Evolutionary conservation across 2,113 vertebrate genomes (phyloP).

Genomic region (Leucopsar rothschildi): DNA sequence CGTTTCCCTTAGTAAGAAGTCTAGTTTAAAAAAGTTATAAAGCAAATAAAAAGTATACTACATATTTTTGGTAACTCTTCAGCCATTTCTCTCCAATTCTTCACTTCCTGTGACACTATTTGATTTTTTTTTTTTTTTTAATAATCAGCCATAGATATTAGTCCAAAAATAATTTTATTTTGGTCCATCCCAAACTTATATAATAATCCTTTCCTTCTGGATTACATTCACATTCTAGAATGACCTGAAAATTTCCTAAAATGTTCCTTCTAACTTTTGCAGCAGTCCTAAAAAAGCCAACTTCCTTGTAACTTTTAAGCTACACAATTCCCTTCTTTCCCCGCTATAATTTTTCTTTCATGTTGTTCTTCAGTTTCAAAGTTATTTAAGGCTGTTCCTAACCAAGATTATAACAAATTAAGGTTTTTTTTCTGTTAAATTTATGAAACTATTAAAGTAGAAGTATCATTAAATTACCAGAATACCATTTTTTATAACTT

Average conservation of each 20-base stretch:
- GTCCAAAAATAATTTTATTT: neutral
- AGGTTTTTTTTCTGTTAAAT: neutral
- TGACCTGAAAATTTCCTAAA: neutral
- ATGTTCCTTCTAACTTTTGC: neutral
- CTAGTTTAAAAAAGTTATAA: neutral
- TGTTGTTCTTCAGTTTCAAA: neutral
- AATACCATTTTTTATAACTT: neutral
- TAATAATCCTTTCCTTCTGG: neutral
- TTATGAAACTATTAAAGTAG: neutral
- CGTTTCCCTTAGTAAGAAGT: neutral
- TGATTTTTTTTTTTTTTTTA: neutral
- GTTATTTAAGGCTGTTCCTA: neutral
- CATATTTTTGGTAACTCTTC: neutral
- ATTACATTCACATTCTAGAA: neutral
- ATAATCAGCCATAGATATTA: neutral
- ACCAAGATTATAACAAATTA: neutral
- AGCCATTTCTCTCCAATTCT: neutral
- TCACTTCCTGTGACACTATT: neutral
- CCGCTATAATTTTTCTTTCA: neutral
- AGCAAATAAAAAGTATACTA: neutral
- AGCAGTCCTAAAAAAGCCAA: neutral
- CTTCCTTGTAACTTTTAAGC: neutral
- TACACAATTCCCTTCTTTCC: neutral
- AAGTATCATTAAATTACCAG: neutral
- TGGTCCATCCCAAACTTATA: neutral